Percentiles rank a stretch among this genome's conserved stretches.
phyloP scores from a whole-genome alignment of 2,888 invertebrate genomes.

The Tachina grossa region DNA sequence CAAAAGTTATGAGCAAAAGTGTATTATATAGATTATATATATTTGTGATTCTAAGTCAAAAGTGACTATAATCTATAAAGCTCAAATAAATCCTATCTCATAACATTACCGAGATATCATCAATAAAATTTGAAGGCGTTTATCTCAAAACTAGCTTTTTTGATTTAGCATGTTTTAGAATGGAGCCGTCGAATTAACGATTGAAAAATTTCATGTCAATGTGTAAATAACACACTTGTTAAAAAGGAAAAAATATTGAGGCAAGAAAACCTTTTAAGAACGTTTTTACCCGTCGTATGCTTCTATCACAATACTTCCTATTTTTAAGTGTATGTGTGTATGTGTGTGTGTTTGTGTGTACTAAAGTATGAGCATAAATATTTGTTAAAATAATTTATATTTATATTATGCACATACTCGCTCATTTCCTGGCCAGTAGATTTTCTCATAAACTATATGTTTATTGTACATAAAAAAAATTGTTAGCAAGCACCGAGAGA shows the following conservation, averaged over 20 bases:
- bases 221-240: slow-evolving; percentile 24
- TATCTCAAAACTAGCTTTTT: too few species aligned
- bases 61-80: too few species aligned
- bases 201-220: slow-evolving; percentile 33
- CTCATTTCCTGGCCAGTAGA: slow-evolving; percentile 22
- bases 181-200: too few species aligned
- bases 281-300: not conserved
- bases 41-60: too few species aligned
- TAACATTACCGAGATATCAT: too few species aligned
- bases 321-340: not conserved
- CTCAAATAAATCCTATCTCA: too few species aligned
- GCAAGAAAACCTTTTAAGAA: slow-evolving; percentile 15
- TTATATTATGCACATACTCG: slow-evolving; percentile 63
- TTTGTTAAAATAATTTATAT: slow-evolving; percentile 42
- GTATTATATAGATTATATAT: too few species aligned
- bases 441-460: slow-evolving; percentile 8
- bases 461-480: not conserved
- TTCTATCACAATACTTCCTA: slow-evolving; percentile 21
- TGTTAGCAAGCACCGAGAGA: not conserved
- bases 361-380: not conserved
- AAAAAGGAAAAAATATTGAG: not conserved
- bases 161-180: too few species aligned
- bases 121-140: too few species aligned
- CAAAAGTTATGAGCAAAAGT: too few species aligned
- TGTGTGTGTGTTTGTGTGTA: not conserved